These are phyloP conservation scores for Heterochromis multidens DNA, from an alignment of 2,113 vertebrate genomes.

Conservation along the genomic window DNA sequence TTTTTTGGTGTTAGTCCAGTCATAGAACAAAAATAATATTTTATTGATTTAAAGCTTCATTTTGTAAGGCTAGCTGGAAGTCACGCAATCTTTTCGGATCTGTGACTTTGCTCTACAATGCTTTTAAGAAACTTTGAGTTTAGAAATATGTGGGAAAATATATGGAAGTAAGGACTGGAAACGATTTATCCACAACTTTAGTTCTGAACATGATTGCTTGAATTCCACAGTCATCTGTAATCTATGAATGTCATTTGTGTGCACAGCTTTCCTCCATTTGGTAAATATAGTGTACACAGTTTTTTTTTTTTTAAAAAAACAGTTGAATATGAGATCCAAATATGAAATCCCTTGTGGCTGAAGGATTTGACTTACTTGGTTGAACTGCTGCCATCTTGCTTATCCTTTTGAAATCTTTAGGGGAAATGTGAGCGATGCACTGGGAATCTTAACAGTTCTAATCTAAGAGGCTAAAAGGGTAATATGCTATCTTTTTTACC, in stretches of 20 bases:
- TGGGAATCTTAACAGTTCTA: constrained; percentile 12
- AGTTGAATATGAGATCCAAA: constrained; percentile 20
- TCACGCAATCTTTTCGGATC: background rate
- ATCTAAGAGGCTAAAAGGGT: background rate
- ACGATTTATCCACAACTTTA: background rate
- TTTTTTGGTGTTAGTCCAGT: background rate
- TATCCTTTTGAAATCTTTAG: constrained; percentile 34
- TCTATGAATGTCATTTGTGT: constrained; percentile 29
- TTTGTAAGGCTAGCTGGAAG: background rate
- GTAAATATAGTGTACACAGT: constrained; percentile 20
- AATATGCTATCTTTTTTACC: background rate
- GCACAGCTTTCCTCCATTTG: constrained; percentile 41
- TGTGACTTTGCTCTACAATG: background rate
- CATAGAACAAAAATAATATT: background rate
- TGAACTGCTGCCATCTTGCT: constrained; percentile 34
- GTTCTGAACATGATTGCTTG: background rate
- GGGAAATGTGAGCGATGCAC: constrained; percentile 33
- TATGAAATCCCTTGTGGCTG: constrained; percentile 3
- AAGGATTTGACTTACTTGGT: constrained; percentile 5
- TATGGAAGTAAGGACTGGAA: background rate
- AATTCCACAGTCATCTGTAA: constrained; percentile 47
- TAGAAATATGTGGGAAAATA: background rate
- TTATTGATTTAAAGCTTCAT: background rate
- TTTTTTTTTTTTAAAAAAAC: background rate
- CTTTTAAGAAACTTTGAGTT: background rate